Percentiles rank a stretch among this genome's conserved stretches.
These are phyloP conservation scores for Microctonus hyperodae DNA, from an alignment of 2,888 invertebrate genomes.

Conservation along the genomic window DNA sequence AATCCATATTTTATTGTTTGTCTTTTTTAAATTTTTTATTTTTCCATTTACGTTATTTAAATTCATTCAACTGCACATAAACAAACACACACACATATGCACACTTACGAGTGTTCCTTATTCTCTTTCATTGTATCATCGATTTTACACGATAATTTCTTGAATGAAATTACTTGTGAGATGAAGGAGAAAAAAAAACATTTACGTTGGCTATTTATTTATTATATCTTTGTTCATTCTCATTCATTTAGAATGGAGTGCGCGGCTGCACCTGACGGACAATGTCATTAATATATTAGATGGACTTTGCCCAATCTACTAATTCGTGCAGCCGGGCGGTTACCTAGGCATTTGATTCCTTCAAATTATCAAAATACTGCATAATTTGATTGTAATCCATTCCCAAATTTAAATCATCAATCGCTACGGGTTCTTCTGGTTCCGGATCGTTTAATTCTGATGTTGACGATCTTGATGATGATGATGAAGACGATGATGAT, in stretches of 20 bases:
- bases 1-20: too few species aligned
- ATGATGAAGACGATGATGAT: conserved; percentile 51
- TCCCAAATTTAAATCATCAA: conserved; percentile 81
- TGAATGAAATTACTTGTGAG: too few species aligned
- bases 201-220: not conserved
- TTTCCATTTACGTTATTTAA: not conserved
- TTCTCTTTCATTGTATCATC: not conserved
- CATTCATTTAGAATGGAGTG: not conserved
- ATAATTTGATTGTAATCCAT: conserved; percentile 98
- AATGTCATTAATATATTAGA: conserved; percentile 15
- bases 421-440: conserved; percentile 71
- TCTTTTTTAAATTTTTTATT: not conserved
- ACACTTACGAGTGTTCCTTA: not conserved
- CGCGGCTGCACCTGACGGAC: conserved; percentile 23
- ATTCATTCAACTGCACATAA: not conserved
- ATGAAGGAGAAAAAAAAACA: not conserved
- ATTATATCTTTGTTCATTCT: not conserved
- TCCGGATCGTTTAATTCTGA: conserved; percentile 62
- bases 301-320: conserved; percentile 60
- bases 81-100: conserved; percentile 11
- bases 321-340: conserved; percentile 80
- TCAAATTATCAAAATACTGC: conserved; percentile 97
- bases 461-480: conserved; percentile 60
- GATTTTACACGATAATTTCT: not conserved
- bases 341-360: conserved; percentile 92